Percentiles rank a stretch among this genome's conserved stretches.
Evolutionary conservation across 2,113 vertebrate species (phyloP).

Genomic region (Hippopotamus amphibius): DNA sequence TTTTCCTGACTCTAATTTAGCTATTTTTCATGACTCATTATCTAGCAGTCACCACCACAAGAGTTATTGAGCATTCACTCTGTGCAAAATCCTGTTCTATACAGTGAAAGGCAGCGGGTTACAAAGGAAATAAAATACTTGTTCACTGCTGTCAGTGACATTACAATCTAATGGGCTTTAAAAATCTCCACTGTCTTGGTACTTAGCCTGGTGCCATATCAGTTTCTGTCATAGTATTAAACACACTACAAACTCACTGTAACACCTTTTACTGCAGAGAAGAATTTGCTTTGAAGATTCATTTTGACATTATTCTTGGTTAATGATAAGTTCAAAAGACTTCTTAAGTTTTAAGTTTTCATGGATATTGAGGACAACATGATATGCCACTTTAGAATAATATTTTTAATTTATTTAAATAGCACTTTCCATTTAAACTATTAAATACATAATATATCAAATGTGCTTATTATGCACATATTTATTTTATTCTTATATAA

Average conservation of each 20-base stretch:
- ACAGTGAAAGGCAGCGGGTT: neutral
- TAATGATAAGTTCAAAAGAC: neutral
- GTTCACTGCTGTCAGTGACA: neutral
- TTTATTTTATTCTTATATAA: neutral
- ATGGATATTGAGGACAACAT: neutral
- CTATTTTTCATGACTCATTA: constrained; percentile 59
- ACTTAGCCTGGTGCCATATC: neutral
- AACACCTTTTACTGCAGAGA: neutral
- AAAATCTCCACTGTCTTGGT: neutral
- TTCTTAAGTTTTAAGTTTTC: neutral
- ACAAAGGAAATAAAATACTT: neutral
- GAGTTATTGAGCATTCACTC: constrained; percentile 12
- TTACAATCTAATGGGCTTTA: constrained; percentile 13
- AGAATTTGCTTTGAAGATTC: neutral
- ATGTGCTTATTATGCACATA: neutral
- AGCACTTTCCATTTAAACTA: neutral
- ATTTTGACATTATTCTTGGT: neutral
- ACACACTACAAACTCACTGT: neutral
- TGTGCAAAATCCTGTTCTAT: neutral
- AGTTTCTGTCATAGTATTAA: constrained; percentile 28
- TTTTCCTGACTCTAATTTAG: constrained; percentile 58
- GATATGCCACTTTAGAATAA: neutral
- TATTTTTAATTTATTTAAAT: neutral
- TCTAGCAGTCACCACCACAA: constrained; percentile 6
- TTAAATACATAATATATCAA: neutral